Evolutionary conservation across 2,113 vertebrate genomes (phyloP).

Genomic region (Seriola aureovittata): DNA sequence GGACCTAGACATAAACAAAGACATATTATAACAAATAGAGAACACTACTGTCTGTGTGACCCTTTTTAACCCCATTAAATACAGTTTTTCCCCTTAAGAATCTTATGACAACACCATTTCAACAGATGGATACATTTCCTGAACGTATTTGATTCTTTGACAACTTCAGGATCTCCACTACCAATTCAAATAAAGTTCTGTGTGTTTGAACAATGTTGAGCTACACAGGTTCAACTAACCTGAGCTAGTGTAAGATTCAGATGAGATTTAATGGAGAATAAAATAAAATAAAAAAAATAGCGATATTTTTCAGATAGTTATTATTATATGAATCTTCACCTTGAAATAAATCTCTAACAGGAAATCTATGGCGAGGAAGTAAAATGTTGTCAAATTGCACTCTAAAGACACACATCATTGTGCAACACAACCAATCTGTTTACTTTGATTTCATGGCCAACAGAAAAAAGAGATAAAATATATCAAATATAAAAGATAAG

Average conservation of each 20-base stretch:
- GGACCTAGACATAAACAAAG: slow-evolving; percentile 84
- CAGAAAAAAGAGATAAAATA: background rate
- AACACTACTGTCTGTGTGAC: background rate
- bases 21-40: background rate
- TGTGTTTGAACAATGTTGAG: background rate
- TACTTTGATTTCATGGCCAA: too few relatives aligned
- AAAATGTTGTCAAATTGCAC: too few relatives aligned
- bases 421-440: too few relatives aligned
- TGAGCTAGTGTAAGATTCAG: background rate
- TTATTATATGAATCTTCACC: background rate
- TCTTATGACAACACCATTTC: background rate
- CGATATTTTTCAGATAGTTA: too few relatives aligned
- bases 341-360: too few relatives aligned
- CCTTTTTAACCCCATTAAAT: background rate
- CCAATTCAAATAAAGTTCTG: background rate
- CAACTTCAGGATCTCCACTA: too few relatives aligned
- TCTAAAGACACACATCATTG: too few relatives aligned
- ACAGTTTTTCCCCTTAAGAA: background rate
- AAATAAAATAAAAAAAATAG: background rate
- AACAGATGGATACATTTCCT: background rate
- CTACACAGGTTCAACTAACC: background rate
- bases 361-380: too few relatives aligned
- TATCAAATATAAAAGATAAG: too few relatives aligned
- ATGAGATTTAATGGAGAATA: too few relatives aligned
- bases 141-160: too few relatives aligned